phyloP scores from a whole-genome alignment of 2,888 invertebrate species.

The Apodemia duryi region DNA sequence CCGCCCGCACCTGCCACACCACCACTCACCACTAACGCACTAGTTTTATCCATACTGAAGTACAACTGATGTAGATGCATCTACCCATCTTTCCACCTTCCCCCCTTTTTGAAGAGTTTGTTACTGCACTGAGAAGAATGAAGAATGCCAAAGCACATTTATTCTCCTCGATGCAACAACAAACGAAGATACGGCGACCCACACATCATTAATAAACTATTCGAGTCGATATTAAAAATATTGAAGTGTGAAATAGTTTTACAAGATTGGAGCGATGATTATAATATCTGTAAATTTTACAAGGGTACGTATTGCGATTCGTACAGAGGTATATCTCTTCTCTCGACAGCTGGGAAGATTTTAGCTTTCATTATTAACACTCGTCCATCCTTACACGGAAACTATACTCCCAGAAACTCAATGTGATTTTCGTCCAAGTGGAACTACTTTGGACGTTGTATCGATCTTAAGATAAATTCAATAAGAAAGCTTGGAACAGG shows the following conservation, averaged over 20 bases:
- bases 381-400: constrained; percentile 19
- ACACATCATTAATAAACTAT: constrained; percentile 38
- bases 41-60: too few species aligned
- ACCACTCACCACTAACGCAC: too few species aligned
- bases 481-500: too few species aligned
- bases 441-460: constrained; percentile 29
- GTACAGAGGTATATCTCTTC: constrained; percentile 19
- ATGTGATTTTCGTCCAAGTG: constrained; percentile 25
- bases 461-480: constrained; percentile 23
- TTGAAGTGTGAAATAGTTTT: not conserved
- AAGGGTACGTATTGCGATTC: constrained; percentile 17
- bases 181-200: not conserved
- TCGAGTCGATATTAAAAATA: not conserved
- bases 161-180: too few species aligned
- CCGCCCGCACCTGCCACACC: constrained; percentile 65
- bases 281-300: constrained; percentile 16
- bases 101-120: not conserved
- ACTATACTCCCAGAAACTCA: constrained; percentile 23
- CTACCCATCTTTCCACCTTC: too few species aligned
- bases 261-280: constrained; percentile 14
- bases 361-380: constrained; percentile 21
- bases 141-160: not conserved
- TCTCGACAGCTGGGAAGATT: constrained; percentile 16
- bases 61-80: too few species aligned
- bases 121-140: not conserved